These are phyloP conservation scores for Menidia beryllina DNA, from an alignment of 2,113 vertebrate species.

Conservation along the genomic window DNA sequence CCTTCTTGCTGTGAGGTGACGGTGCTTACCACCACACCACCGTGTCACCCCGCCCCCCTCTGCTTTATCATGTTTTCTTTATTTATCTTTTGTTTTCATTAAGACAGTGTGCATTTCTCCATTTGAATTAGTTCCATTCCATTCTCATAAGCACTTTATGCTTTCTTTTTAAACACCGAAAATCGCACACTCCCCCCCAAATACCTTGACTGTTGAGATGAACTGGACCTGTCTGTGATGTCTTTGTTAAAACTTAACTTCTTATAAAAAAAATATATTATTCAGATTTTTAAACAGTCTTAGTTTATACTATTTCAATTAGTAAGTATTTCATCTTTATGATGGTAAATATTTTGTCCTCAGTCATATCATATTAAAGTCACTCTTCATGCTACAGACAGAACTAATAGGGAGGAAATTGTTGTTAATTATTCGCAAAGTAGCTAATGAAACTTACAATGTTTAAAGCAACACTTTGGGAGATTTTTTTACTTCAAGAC, in stretches of 20 bases:
- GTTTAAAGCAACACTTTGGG: too few relatives aligned
- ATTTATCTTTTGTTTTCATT: constrained; percentile 4
- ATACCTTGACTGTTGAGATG: constrained; percentile 70
- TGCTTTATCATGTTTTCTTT: constrained; percentile 13
- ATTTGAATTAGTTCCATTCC: background rate
- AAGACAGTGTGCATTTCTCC: background rate
- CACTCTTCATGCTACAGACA: constrained; percentile 3
- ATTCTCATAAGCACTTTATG: constrained; percentile 71
- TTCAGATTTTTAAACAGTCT: constrained; percentile 43
- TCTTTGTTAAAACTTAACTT: constrained; percentile 73
- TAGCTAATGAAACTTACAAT: background rate
- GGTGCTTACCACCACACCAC: too few relatives aligned
- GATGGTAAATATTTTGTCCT: constrained; percentile 36
- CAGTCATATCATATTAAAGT: background rate
- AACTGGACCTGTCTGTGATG: constrained; percentile 64
- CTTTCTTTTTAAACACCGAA: constrained; percentile 46
- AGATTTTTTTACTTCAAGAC: too few relatives aligned
- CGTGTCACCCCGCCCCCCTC: too few relatives aligned
- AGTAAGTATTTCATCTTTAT: constrained; percentile 52
- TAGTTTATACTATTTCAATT: constrained; percentile 56
- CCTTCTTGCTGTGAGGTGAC: too few relatives aligned
- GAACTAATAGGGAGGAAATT: background rate
- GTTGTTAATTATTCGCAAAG: constrained; percentile 5
- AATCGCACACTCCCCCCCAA: constrained; percentile 6
- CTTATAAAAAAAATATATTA: constrained; percentile 60